Evolutionary conservation across 2,888 invertebrate species (phyloP).

Genomic region (Seladonia tumulorum): DNA sequence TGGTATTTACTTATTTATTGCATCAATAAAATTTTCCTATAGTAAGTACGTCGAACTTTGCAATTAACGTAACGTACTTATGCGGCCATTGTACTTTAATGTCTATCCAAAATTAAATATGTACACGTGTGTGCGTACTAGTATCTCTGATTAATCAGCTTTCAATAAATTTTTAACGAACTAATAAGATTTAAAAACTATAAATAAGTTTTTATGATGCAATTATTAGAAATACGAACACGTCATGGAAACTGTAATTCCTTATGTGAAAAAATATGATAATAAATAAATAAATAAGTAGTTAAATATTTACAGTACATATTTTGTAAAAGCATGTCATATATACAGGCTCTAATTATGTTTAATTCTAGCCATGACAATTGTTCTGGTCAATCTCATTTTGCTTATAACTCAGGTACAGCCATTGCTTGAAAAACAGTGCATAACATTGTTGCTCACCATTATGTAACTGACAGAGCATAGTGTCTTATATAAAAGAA

Average conservation of each 20-base stretch:
- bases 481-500: neutral
- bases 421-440: constrained; percentile 34
- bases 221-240: neutral
- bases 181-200: neutral
- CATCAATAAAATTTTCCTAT: too few relatives aligned
- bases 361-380: neutral
- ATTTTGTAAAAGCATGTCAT: neutral
- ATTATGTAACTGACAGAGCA: constrained; percentile 2
- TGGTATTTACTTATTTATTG: neutral
- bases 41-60: neutral
- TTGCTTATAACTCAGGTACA: neutral
- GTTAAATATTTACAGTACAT: neutral
- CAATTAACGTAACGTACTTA: too few relatives aligned
- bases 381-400: neutral
- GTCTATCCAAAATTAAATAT: neutral
- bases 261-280: neutral
- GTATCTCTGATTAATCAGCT: neutral
- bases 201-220: neutral
- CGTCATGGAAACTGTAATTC: neutral
- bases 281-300: neutral
- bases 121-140: neutral
- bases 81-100: neutral
- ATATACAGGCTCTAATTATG: neutral
- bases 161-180: neutral
- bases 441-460: constrained; percentile 26